Conservation (phyloP, 2,888 invertebrate genomes). For the Tipula unca region DNA sequence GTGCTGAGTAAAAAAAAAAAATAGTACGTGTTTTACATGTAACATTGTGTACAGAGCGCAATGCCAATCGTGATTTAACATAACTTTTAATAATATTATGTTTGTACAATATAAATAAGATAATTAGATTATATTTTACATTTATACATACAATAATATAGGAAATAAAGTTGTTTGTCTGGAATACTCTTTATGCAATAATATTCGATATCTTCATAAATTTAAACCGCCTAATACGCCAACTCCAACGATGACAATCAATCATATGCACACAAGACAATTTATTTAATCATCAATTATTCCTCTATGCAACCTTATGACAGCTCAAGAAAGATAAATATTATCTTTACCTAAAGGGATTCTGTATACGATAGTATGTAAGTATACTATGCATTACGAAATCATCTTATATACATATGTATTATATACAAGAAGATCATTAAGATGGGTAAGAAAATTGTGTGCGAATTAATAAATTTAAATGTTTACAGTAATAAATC, state of each 20-base stretch:
- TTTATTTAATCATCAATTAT: not conserved
- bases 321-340: not conserved
- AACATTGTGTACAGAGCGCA: not conserved
- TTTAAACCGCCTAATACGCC: not conserved
- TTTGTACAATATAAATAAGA: not conserved
- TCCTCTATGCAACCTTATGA: not conserved
- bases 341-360: not conserved
- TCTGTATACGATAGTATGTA: not conserved
- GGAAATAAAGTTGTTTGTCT: not conserved
- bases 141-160: too few relatives aligned
- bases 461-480: conserved; percentile 8
- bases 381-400: not conserved
- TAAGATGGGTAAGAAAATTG: not conserved
- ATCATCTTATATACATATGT: too few relatives aligned
- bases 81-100: not conserved
- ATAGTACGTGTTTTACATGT: not conserved
- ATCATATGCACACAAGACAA: not conserved
- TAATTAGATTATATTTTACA: not conserved
- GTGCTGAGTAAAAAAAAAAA: not conserved
- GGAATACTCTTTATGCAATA: too few relatives aligned
- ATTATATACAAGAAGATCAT: not conserved
- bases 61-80: not conserved
- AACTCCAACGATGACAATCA: not conserved
- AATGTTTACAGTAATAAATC: not conserved
- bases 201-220: not conserved